A percentile compares a stretch with the other conserved stretches of the same genome.
Conservation (phyloP, 2,888 invertebrate genomes). For the Macrosoma leucophasiata region DNA sequence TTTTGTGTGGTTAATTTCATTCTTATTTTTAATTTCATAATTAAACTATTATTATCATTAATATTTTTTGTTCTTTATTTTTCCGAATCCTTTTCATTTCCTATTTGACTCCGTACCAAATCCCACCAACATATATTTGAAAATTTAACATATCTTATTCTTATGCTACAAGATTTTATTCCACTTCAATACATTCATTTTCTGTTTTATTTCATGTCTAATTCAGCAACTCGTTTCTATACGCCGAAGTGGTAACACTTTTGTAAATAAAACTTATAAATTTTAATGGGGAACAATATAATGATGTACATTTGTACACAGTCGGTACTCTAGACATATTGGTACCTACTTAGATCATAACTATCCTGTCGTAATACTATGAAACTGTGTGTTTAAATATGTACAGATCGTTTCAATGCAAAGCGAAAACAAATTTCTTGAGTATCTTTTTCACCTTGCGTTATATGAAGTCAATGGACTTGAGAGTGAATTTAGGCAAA, state of each 20-base stretch:
- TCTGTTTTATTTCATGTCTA: no score
- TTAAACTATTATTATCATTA: constrained; percentile 74
- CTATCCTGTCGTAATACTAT: constrained; percentile 50
- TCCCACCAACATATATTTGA: no score
- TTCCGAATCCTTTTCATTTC: constrained; percentile 45
- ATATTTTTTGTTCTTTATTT: constrained; percentile 64
- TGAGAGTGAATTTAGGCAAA: constrained; percentile 45
- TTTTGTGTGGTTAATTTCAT: constrained; percentile 74
- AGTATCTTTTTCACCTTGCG: constrained; percentile 37
- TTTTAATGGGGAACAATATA: constrained; percentile 73
- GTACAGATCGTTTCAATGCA: constrained; percentile 48
- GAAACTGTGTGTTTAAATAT: constrained; percentile 45
- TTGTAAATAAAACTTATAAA: constrained; percentile 72
- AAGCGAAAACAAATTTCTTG: constrained; percentile 42
- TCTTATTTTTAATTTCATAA: constrained; percentile 73
- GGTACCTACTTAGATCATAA: constrained; percentile 62
- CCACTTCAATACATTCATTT: no score
- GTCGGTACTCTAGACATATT: constrained; percentile 71
- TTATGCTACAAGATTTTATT: no score
- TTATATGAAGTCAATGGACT: constrained; percentile 37
- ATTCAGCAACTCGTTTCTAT: constrained; percentile 38
- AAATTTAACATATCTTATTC: no score
- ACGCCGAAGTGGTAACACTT: constrained; percentile 54
- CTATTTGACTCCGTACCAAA: constrained; percentile 27
- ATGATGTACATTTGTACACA: constrained; percentile 69